phyloP scores from a whole-genome alignment of 2,888 invertebrate genomes.

The Agonopterix arenella region DNA sequence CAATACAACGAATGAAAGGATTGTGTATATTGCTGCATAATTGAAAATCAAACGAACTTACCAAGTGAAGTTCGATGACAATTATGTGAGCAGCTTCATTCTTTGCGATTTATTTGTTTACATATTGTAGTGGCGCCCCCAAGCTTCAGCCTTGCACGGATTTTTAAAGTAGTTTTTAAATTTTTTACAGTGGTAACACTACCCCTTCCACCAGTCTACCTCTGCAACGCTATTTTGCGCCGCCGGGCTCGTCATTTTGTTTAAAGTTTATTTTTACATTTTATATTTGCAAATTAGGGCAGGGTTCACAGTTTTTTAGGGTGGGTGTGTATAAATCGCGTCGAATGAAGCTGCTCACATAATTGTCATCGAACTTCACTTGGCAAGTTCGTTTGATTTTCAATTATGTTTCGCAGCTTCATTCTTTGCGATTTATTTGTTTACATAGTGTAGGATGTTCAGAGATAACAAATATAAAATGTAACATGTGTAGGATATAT shows the following conservation, averaged over 20 bases:
- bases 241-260: not conserved
- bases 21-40: not conserved
- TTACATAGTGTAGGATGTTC: not conserved
- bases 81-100: too few species aligned
- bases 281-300: not conserved
- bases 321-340: not conserved
- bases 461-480: not conserved
- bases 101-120: too few species aligned
- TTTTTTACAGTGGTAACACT: not conserved
- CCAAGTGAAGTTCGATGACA: too few species aligned
- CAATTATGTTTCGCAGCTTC: too few species aligned
- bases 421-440: too few species aligned
- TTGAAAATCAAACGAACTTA: too few species aligned
- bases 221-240: not conserved
- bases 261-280: not conserved
- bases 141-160: not conserved
- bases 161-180: not conserved
- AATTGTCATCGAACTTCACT: too few species aligned
- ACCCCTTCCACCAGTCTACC: not conserved
- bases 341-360: too few species aligned
- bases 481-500: too few species aligned
- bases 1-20: not conserved
- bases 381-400: too few species aligned
- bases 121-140: not conserved
- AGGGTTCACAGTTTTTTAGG: not conserved